phyloP scores from a whole-genome alignment of 2,888 invertebrate genomes.

The Gymnocheta viridis region DNA sequence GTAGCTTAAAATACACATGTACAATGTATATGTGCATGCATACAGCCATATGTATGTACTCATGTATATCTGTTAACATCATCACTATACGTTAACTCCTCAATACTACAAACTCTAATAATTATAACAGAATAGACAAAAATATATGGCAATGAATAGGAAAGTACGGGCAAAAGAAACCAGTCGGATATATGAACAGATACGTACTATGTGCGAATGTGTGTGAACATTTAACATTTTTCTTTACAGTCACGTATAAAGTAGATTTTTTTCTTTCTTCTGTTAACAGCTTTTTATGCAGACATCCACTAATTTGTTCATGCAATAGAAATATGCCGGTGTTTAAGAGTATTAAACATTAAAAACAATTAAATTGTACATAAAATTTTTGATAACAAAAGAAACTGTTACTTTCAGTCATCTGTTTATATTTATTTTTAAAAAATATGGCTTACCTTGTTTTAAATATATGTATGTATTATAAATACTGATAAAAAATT shows the following conservation, averaged over 20 bases:
- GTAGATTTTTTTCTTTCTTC: slow-evolving; percentile 29
- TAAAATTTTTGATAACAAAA: neutral
- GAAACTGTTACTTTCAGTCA: slow-evolving; percentile 4
- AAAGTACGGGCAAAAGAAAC: slow-evolving; percentile 60
- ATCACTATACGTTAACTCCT: slow-evolving; percentile 28
- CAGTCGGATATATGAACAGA: slow-evolving; percentile 51
- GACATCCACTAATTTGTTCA: slow-evolving; percentile 47
- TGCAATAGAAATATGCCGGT: slow-evolving; percentile 43
- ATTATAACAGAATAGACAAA: slow-evolving; percentile 37
- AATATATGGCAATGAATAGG: slow-evolving; percentile 37
- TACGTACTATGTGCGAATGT: neutral
- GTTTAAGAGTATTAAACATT: slow-evolving; percentile 11
- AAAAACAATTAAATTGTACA: slow-evolving; percentile 1
- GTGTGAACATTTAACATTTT: slow-evolving; percentile 60
- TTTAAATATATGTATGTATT: slow-evolving; percentile 55
- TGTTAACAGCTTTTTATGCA: slow-evolving; percentile 35
- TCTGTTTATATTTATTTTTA: slow-evolving; percentile 8
- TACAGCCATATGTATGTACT: neutral
- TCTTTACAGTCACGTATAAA: slow-evolving; percentile 48
- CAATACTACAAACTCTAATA: slow-evolving; percentile 33
- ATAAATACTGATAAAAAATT: slow-evolving; percentile 47
- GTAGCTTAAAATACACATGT: slow-evolving; percentile 8
- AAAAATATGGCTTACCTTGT: slow-evolving; percentile 57
- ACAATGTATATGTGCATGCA: neutral
- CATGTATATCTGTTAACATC: slow-evolving; percentile 38